phyloP scores from a whole-genome alignment of 2,113 vertebrate species.

The Setophaga kirtlandii region DNA sequence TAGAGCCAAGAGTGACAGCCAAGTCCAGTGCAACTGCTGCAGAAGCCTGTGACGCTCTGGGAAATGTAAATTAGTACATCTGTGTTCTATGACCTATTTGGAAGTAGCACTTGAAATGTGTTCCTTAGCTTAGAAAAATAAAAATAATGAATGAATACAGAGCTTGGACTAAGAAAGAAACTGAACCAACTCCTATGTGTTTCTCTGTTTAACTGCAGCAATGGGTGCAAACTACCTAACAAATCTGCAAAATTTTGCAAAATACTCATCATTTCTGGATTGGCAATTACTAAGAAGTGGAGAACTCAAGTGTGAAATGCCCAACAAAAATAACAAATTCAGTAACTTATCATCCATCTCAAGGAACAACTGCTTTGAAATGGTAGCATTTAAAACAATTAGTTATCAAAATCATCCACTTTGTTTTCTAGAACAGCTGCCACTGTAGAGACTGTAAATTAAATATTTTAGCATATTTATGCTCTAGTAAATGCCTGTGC shows the following conservation, averaged over 20 bases:
- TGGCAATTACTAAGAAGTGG: not conserved
- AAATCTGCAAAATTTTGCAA: not conserved
- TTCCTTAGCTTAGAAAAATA: not conserved
- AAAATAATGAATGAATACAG: not conserved
- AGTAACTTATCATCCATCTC: not conserved
- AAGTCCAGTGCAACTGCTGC: not conserved
- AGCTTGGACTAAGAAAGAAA: not conserved
- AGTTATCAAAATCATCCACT: not conserved
- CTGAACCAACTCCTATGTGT: not conserved
- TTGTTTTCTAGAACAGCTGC: not conserved
- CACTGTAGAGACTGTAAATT: not conserved
- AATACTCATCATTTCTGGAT: not conserved
- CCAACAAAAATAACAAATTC: not conserved
- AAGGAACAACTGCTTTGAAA: not conserved
- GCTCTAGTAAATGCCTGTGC: not conserved
- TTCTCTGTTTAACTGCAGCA: not conserved
- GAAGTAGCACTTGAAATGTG: not conserved
- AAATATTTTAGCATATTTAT: not conserved
- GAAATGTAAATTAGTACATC: not conserved
- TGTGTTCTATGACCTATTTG: not conserved
- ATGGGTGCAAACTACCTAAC: not conserved
- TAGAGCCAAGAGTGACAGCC: not conserved
- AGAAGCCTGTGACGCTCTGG: not conserved
- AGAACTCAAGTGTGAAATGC: not conserved
- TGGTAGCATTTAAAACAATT: not conserved